phyloP scores from a whole-genome alignment of 2,797 vertebrate genomes.

The Crenichthys baileyi region DNA sequence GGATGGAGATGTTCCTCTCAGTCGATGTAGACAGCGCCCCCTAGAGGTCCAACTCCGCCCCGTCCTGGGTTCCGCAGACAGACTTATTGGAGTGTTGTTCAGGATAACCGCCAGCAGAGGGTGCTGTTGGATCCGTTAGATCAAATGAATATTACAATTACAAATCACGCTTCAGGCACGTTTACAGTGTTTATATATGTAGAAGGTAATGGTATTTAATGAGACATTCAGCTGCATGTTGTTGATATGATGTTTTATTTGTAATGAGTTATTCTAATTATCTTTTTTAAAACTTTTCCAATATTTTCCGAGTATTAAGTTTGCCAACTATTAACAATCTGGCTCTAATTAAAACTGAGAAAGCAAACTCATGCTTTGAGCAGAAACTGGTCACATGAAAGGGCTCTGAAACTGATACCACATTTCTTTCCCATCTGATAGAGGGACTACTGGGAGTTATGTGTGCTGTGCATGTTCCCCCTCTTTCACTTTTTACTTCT shows the following conservation, averaged over 20 bases:
- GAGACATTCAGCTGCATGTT: background rate
- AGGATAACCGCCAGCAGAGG: no score
- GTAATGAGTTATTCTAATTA: background rate
- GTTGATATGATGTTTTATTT: background rate
- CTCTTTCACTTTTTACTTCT: slow-evolving; percentile 17
- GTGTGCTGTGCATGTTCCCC: slow-evolving; percentile 16
- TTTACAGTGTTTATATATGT: background rate
- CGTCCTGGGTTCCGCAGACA: no score
- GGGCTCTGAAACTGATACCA: slow-evolving; percentile 8
- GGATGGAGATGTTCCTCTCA: background rate
- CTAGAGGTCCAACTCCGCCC: no score
- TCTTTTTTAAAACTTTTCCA: no score
- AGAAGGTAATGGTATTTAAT: background rate
- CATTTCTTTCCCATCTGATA: slow-evolving; percentile 9
- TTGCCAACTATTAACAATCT: slow-evolving; percentile 2
- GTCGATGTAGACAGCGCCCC: no score
- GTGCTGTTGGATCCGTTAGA: background rate
- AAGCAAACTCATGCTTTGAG: background rate
- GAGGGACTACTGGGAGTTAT: slow-evolving; percentile 58
- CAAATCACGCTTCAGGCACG: background rate
- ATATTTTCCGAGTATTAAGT: background rate
- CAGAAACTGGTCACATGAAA: slow-evolving; percentile 53
- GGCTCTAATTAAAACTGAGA: no score
- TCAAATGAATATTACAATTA: background rate
- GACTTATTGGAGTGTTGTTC: no score